Percentiles rank a stretch among this genome's conserved stretches.
Conservation (phyloP, 1,140 invertebrate species). For the Tigriopus japonicus region DNA sequence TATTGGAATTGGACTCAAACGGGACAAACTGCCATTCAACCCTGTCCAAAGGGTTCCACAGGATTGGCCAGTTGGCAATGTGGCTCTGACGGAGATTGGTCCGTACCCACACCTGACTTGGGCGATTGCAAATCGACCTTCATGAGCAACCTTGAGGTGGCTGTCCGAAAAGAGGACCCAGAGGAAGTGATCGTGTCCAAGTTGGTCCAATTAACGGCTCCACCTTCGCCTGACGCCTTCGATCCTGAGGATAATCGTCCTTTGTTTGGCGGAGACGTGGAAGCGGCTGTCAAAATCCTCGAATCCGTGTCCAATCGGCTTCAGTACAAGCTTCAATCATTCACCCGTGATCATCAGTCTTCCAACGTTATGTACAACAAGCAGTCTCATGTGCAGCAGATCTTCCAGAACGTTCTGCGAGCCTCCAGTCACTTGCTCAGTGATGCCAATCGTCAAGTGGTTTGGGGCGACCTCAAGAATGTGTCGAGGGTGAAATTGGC, state of each 20-base stretch:
- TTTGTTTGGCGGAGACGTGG: slow-evolving; percentile 75
- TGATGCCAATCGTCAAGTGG: slow-evolving; percentile 51
- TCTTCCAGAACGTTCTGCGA: slow-evolving; percentile 61
- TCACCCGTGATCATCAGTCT: too few relatives aligned
- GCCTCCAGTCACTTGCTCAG: slow-evolving; percentile 69
- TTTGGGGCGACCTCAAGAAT: slow-evolving; percentile 58
- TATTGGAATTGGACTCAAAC: slow-evolving; percentile 70
- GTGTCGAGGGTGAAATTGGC: slow-evolving; percentile 45
- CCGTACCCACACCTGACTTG: slow-evolving; percentile 44
- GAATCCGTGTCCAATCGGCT: slow-evolving; percentile 67
- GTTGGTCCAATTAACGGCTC: slow-evolving; percentile 30
- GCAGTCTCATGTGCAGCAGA: slow-evolving; percentile 63
- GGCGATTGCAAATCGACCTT: slow-evolving; percentile 76
- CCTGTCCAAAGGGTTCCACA: slow-evolving; percentile 68
- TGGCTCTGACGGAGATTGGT: slow-evolving; percentile 10
- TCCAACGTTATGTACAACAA: slow-evolving; percentile 54
- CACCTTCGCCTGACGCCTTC: slow-evolving; percentile 59
- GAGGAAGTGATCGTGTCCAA: slow-evolving; percentile 35
- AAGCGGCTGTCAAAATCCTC: slow-evolving; percentile 68
- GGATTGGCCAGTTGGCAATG: slow-evolving; percentile 65
- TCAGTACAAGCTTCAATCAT: slow-evolving; percentile 35
- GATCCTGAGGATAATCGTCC: not conserved
- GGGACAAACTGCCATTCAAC: slow-evolving; percentile 47
- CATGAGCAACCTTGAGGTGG: slow-evolving; percentile 59
- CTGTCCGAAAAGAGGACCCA: slow-evolving; percentile 52